Base-by-base conservation (phyloP, 2,113 vertebrate species). In the Sinocyclocheilus maitianheensis region DNA sequence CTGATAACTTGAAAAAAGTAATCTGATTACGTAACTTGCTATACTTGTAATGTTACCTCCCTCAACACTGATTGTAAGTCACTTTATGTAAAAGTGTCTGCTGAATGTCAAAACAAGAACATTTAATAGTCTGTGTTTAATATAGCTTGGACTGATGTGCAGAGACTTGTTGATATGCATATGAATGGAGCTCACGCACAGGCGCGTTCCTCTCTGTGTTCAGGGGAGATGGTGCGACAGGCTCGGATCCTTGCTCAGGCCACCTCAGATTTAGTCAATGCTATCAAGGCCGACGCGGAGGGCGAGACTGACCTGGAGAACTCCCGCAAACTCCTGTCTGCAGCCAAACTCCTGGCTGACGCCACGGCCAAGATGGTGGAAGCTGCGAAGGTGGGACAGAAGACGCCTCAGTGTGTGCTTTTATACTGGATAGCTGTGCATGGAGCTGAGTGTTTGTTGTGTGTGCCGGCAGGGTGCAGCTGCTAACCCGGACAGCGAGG, bases 321-420 rank as follows among this genome's bases (percentile, higher is more conserved):
- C 91, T 99, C 97, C 0, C 96, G 97, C 84, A 99, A 99, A 81
- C 96, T 99, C 62, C 95, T 99, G 62, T 98, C 97, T 0, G 98
- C 98, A 0, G 98, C 98, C 90, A 99, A 99, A 88, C 96, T 99
- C 60, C 91, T 99, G 76, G 98, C 98, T 0, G 97, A 99, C 8
- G 98, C 98, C 87, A 99, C 98, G 0, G 98, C 98, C 77, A 97
- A 96, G 92, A 99, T 99, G 98, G 98, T 99, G 91, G 98, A 99
- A 85, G 98, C 98, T 34, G 98, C 98, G 0, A 99, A 99, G 98
- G 98, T 99, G 37, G 16, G 85, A 74, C 34, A 79, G 40, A 51
- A n/a, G 5, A 62, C 26, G 3, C 55, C 20, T 80, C 22, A 5
- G 34, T 26, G 79, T 65, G 8, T 65, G 79, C 9, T 76, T 26